phyloP scores from a whole-genome alignment of 1,140 invertebrate species.

The Lucilia cuprina region DNA sequence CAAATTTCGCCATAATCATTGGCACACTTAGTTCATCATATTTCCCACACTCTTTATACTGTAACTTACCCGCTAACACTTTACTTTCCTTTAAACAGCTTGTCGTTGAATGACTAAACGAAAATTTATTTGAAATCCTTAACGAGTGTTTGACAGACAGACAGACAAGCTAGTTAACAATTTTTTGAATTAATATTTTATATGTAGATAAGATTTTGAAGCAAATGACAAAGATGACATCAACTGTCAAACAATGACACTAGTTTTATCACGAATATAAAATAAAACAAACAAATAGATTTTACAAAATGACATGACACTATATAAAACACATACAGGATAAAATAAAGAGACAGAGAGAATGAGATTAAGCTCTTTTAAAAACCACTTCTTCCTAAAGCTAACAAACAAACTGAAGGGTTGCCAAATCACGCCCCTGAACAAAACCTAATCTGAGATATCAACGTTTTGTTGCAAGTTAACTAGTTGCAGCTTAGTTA shows the following conservation, averaged over 20 bases:
- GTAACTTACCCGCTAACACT: not conserved
- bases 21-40: not conserved
- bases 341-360: no score
- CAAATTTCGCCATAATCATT: constrained; percentile 1
- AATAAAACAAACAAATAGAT: no score
- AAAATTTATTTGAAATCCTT: not conserved
- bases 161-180: not conserved
- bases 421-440: constrained; percentile 8
- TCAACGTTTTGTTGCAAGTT: not conserved
- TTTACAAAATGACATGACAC: not conserved
- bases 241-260: constrained; percentile 16
- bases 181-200: no score
- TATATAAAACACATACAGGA: not conserved
- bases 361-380: not conserved
- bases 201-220: no score
- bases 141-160: not conserved
- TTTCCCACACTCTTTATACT: not conserved
- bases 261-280: no score
- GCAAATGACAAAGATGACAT: constrained; percentile 6
- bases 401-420: not conserved
- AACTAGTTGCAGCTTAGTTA: not conserved
- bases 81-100: not conserved
- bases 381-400: not conserved
- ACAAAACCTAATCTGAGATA: not conserved
- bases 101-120: not conserved